Percentiles rank a stretch among this genome's conserved stretches.
Conservation (phyloP, 2,888 invertebrate genomes). For the Cotesia congregata region DNA sequence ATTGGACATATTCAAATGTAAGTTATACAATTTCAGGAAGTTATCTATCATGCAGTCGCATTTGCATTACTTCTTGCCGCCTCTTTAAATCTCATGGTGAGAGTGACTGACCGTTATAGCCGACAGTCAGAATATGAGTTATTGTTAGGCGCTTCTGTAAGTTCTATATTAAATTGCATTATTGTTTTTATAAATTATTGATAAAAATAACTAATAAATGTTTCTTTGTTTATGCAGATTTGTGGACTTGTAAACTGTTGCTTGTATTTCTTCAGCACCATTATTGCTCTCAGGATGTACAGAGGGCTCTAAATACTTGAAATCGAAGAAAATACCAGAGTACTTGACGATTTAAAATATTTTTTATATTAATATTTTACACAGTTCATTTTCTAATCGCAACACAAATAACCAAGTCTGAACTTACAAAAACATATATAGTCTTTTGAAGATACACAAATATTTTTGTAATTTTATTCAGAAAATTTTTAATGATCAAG, state of each 20-base stretch:
- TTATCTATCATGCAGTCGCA: slow-evolving; percentile 84
- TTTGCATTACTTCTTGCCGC: slow-evolving; percentile 81
- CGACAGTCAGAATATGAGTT: slow-evolving; percentile 73
- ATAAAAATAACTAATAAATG: background rate
- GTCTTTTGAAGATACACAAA: background rate
- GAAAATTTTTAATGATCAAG: too few species aligned
- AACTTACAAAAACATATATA: background rate
- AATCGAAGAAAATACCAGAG: background rate
- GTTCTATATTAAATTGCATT: slow-evolving; percentile 57
- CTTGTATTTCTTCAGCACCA: slow-evolving; percentile 22
- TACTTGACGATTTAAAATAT: slow-evolving; percentile 12
- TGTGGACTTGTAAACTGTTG: slow-evolving; percentile 25
- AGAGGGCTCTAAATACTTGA: slow-evolving; percentile 2
- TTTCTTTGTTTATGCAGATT: slow-evolving; percentile 16
- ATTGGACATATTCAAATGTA: background rate
- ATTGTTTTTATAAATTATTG: too few species aligned
- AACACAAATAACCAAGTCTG: slow-evolving; percentile 8
- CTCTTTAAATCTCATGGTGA: slow-evolving; percentile 78
- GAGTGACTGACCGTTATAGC: slow-evolving; percentile 71
- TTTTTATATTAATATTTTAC: slow-evolving; percentile 14
- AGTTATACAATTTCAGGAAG: slow-evolving; percentile 75
- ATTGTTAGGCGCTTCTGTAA: slow-evolving; percentile 82
- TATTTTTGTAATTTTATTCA: background rate
- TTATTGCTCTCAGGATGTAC: slow-evolving; percentile 24
- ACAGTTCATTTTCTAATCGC: background rate